These are phyloP conservation scores for Tachycineta bicolor DNA, from an alignment of 2,113 vertebrate species.

Conservation along the genomic window DNA sequence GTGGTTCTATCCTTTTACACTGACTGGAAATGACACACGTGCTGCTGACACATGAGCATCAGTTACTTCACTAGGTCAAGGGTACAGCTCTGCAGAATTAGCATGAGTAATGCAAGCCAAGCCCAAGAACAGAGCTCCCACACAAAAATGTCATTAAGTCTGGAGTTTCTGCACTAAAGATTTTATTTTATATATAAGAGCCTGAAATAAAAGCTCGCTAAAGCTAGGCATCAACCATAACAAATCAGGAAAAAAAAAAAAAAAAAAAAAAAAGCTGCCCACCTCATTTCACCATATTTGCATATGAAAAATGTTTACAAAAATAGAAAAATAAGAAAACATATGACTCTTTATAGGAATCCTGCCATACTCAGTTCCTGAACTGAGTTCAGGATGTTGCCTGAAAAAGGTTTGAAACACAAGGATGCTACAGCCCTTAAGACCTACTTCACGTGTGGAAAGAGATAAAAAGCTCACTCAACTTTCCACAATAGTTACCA, in stretches of 20 bases:
- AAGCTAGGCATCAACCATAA: neutral
- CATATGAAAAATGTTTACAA: neutral
- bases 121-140: neutral
- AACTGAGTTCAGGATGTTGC: neutral
- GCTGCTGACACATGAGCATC: neutral
- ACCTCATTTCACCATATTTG: neutral
- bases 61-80: neutral
- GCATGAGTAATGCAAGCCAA: neutral
- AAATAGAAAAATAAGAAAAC: neutral
- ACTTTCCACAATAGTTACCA: neutral
- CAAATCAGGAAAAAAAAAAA: neutral
- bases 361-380: neutral
- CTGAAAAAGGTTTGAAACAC: neutral
- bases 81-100: neutral
- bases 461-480: neutral
- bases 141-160: neutral
- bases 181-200: neutral
- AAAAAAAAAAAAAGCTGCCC: neutral
- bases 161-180: neutral
- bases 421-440: neutral
- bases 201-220: neutral
- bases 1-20: neutral
- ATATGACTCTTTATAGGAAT: neutral
- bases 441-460: neutral
- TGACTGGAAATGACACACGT: neutral